Percentiles rank a stretch among this genome's conserved stretches.
Conservation (phyloP, 2,888 invertebrate species). For the Calameuta pallipes region DNA sequence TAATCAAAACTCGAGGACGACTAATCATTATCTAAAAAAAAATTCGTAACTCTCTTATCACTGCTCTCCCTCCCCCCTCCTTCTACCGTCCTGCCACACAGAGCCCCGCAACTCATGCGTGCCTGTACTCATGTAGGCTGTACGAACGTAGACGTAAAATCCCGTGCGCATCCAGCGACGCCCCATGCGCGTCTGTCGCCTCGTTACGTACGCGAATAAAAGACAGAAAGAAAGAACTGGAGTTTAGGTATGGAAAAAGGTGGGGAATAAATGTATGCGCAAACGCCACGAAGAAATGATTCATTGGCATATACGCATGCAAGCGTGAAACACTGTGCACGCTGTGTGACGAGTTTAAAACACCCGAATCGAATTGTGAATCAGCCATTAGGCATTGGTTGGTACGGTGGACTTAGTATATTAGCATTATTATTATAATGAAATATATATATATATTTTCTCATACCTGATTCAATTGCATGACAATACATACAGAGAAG, state of each 20-base stretch:
- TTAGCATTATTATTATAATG: background rate
- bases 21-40: background rate
- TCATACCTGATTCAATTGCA: background rate
- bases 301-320: background rate
- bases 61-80: background rate
- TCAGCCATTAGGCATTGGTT: background rate
- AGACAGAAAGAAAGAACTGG: background rate
- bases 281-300: background rate
- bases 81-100: background rate
- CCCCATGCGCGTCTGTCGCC: background rate
- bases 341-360: constrained; percentile 22
- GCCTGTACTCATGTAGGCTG: background rate
- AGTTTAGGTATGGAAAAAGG: background rate
- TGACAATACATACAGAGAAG: background rate
- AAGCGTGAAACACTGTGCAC: background rate
- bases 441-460: background rate
- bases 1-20: background rate
- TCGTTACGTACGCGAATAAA: background rate
- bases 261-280: background rate
- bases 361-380: constrained; percentile 16
- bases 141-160: background rate
- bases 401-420: background rate
- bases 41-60: background rate
- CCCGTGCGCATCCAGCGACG: background rate
- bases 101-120: background rate